Base-by-base conservation (phyloP, 1,140 invertebrate genomes). In the Pantala flavescens region DNA sequence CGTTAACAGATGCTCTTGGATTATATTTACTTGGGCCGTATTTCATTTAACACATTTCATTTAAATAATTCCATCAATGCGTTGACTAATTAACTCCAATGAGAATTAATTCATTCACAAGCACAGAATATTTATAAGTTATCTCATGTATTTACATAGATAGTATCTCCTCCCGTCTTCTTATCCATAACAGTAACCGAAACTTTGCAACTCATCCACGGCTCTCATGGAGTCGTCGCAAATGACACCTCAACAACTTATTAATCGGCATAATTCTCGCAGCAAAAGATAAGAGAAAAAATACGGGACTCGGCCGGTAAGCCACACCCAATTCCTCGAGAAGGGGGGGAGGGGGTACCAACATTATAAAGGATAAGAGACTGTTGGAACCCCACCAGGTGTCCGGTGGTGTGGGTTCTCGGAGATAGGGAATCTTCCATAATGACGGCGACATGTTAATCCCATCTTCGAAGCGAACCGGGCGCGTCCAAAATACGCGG, bases 381-480 rank as follows among this genome's bases (percentile, higher is more conserved):
- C 28, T 36, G 28, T 9, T 36, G 28, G 28, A 36, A 36, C 49
- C 49, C 49, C 49, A 21, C 49, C 49, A 63, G 49, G 49, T 63
- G 49, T 19, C 49, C 14, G 49, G 12, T 16, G 49, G 49, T 19
- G 49, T 5, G 49, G 49, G 49, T 1, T 3, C 5, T 16, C 5
- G 3, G 49, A 63, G 49, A 63, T 63, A 63, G 49, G 14, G 12
- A 63, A 63, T 63, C 49, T 63, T 63, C 49, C 49, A 63, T 63
- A 63, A 63, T 63, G 49, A 63, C 49, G 49, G 49, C 3, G 49
- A 63, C 49, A 63, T 63, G 49, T 63, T 63, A 63, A 63, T 63
- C n/a, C 49, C 49, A 63, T 63, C 49, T 63, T 63, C 14, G 49
- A n/a, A 12, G 49, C 49, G 49, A 63, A 63, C 3, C 14, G 16